Base-by-base conservation (phyloP, 2,888 invertebrate genomes). In the Limenitis camilla region DNA sequence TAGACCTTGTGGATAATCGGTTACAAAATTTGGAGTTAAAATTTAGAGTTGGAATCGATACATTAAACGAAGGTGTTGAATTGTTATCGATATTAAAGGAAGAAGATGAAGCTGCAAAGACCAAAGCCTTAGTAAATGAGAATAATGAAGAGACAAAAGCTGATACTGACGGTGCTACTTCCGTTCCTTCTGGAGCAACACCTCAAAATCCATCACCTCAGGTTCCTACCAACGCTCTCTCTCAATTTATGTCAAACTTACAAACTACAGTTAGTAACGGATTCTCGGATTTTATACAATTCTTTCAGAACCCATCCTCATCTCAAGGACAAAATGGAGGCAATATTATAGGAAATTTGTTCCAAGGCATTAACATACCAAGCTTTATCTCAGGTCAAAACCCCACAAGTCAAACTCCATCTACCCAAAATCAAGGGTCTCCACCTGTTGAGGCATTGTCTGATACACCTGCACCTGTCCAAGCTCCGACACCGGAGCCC, bases 31-130 rank as follows among this genome's bases (percentile, higher is more conserved):
- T 85, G 10, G 69, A 77, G 58, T 67, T 67, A 28, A 76, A 78
- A 41, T 81, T 85, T 53, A 68, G 76, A 35, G 63, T 57, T 5
- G 78, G 76, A 29, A 68, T 84, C 4, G 64, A 75, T 35, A 69
- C 72, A 43, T 64, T 85, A 30, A 59, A 71, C 4, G 74, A 76
- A 32, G 79, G 81, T 8, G 71, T 82, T 1, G 65, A 74, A 50
- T 59, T 73, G 9, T 67, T 75, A 33, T 69, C 74, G 1, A 66
- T 64, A 10, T 50, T 75, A 32, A 77, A 69, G 53, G 74, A 75
- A 19, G 74, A 74, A 30, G 69, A 65, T 42, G 68, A 58, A 46
- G 57, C 58, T 29, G 64, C 60, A 11, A 58, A 57, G 28, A 60
- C 53, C 5, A 60, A 60, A 40, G 19, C 54, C 6, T 29, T 51